These are phyloP conservation scores for Leuciscus waleckii DNA, from an alignment of 2,797 vertebrate species.

Conservation along the genomic window DNA sequence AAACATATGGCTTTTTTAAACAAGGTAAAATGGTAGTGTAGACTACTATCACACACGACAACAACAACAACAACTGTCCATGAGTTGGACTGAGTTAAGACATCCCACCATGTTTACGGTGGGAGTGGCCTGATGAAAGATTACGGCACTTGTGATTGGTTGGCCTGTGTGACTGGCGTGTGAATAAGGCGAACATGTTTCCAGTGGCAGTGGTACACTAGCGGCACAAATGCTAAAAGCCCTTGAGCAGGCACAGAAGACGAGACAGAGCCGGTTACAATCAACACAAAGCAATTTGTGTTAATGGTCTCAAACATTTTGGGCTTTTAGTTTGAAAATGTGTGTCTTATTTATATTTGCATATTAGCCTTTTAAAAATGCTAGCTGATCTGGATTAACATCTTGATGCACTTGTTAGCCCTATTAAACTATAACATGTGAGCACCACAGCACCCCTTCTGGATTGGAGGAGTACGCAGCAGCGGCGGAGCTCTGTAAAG, in stretches of 20 bases:
- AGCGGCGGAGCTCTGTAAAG: slow-evolving; percentile 51
- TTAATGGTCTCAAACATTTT: slow-evolving; percentile 45
- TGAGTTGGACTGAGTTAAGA: slow-evolving; percentile 74
- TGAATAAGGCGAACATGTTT: slow-evolving; percentile 66
- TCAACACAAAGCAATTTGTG: slow-evolving; percentile 27
- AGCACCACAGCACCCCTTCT: slow-evolving; percentile 59
- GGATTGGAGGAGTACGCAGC: slow-evolving; percentile 55
- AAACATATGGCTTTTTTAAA: slow-evolving; percentile 8
- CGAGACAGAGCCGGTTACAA: slow-evolving; percentile 27
- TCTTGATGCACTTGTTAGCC: slow-evolving; percentile 39
- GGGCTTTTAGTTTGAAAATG: slow-evolving; percentile 27
- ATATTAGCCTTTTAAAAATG: slow-evolving; percentile 49
- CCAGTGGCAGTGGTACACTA: slow-evolving; percentile 54
- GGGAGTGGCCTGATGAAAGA: slow-evolving; percentile 79
- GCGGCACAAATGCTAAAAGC: slow-evolving; percentile 20
- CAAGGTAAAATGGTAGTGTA: slow-evolving; percentile 14
- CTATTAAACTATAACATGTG: slow-evolving; percentile 44
- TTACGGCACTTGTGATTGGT: slow-evolving; percentile 82
- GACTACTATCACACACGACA: slow-evolving; percentile 33
- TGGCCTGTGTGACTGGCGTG: slow-evolving; percentile 44
- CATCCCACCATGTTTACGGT: slow-evolving; percentile 70
- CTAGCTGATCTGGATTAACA: slow-evolving; percentile 43
- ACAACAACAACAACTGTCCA: slow-evolving; percentile 54
- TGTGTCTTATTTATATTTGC: slow-evolving; percentile 44
- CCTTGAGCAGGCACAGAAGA: slow-evolving; percentile 44